Conservation (phyloP, 2,888 invertebrate genomes). For the Carabus problematicus region DNA sequence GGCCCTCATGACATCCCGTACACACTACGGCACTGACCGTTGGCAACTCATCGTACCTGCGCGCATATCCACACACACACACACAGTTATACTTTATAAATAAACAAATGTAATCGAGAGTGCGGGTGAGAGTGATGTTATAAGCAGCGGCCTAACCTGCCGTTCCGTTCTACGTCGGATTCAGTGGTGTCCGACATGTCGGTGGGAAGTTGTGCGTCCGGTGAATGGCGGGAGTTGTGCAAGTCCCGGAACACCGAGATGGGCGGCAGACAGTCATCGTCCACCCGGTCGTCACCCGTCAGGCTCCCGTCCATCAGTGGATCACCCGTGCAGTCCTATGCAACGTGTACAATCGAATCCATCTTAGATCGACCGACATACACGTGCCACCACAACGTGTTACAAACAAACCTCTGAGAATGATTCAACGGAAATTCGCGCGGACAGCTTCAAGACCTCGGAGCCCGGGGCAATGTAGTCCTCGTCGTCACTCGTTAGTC, state of each 20-base stretch:
- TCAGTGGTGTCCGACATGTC: conserved; percentile 84
- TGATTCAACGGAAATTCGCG: conserved; percentile 62
- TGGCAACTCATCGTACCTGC: conserved; percentile 34
- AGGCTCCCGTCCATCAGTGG: conserved; percentile 28
- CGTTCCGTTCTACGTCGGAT: conserved; percentile 71
- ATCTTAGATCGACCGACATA: conserved; percentile 21
- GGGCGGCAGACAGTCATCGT: conserved; percentile 25
- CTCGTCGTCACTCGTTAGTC: conserved; percentile 92
- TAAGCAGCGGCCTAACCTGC: conserved; percentile 57
- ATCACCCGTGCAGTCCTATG: conserved; percentile 32
- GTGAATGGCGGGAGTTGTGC: conserved; percentile 23
- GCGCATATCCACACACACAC: too few relatives aligned
- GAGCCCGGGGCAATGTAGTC: conserved; percentile 74
- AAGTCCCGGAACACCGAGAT: conserved; percentile 18
- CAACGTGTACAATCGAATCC: conserved; percentile 14
- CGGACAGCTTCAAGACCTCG: conserved; percentile 62
- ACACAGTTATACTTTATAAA: conserved; percentile 6
- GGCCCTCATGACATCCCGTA: conserved; percentile 77
- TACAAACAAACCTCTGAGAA: conserved; percentile 58
- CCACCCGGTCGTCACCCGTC: conserved; percentile 22
- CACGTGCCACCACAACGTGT: not conserved
- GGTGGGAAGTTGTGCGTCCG: conserved; percentile 63
- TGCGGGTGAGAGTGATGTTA: not conserved
- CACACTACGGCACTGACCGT: conserved; percentile 59
- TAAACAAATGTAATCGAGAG: not conserved